Conservation (phyloP, 2,888 invertebrate species). For the Polyommatus icarus region DNA sequence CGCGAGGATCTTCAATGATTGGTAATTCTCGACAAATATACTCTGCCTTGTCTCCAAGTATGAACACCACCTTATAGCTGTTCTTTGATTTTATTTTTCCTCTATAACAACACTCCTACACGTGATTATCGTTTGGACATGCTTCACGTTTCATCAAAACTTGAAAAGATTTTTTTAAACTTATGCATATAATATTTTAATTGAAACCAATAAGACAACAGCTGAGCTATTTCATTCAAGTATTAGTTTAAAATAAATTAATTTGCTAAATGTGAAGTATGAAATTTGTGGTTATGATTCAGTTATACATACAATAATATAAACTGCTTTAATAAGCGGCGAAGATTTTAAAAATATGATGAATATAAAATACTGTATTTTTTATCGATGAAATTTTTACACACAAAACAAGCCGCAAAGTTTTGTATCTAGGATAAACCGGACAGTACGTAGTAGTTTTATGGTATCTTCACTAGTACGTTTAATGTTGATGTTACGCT, state of each 20-base stretch:
- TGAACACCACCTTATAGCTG: slow-evolving; percentile 35
- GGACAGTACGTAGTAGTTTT: no score
- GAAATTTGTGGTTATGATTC: background rate
- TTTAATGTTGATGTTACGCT: no score
- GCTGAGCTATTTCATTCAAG: background rate
- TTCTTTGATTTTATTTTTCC: slow-evolving; percentile 42
- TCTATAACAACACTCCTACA: slow-evolving; percentile 40
- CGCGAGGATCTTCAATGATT: background rate
- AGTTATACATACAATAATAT: background rate
- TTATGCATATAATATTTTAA: slow-evolving; percentile 29
- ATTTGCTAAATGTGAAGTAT: background rate
- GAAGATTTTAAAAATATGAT: background rate
- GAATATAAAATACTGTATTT: background rate
- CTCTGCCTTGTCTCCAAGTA: background rate
- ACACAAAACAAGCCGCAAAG: no score
- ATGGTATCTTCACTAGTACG: no score
- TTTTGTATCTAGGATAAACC: no score
- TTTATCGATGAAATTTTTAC: no score
- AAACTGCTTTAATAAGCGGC: background rate
- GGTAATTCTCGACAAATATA: background rate
- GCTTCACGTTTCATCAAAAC: slow-evolving; percentile 41
- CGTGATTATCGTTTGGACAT: slow-evolving; percentile 45
- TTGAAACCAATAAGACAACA: slow-evolving; percentile 1
- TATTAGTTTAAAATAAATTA: background rate
- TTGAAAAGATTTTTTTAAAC: slow-evolving; percentile 37